phyloP scores from a whole-genome alignment of 2,113 vertebrate genomes.

The Hiodon tergisus region DNA sequence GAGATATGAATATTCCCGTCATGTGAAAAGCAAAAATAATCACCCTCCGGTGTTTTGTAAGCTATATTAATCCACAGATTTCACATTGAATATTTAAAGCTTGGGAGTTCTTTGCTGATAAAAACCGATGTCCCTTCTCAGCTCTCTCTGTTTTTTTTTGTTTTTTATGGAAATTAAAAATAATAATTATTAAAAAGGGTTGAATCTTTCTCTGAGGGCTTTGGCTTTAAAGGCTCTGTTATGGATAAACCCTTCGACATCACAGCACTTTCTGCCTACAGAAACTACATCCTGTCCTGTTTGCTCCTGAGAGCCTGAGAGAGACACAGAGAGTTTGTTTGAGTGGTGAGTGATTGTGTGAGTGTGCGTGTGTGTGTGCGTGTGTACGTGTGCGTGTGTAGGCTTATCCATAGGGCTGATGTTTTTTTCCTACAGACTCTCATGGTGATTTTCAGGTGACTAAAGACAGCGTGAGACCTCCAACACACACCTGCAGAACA shows the following conservation, averaged over 20 bases:
- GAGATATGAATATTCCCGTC: constrained; percentile 65
- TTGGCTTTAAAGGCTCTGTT: neutral
- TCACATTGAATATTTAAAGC: constrained; percentile 74
- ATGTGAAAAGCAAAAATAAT: constrained; percentile 67
- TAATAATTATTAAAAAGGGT: constrained; percentile 13
- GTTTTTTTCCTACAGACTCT: neutral
- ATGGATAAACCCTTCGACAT: neutral
- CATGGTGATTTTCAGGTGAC: too few relatives aligned
- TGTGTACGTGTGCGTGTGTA: constrained; percentile 1
- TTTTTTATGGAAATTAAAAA: too few relatives aligned
- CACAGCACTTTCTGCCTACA: neutral
- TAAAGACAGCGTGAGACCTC: too few relatives aligned
- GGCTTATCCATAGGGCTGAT: neutral
- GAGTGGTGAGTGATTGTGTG: constrained; percentile 23
- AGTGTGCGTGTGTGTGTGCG: neutral
- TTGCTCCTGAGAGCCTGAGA: neutral
- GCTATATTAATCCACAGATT: constrained; percentile 67
- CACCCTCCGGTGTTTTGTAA: constrained; percentile 68
- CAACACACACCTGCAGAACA: too few relatives aligned
- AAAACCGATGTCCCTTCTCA: constrained; percentile 45
- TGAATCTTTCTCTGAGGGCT: constrained; percentile 2
- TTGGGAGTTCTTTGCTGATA: constrained; percentile 67
- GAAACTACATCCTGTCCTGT: neutral
- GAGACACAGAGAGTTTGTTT: constrained; percentile 18
- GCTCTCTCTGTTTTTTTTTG: constrained; percentile 40